Evolutionary conservation across 92 coral and sea anemone species (phyloP).

Genomic region (Palythoa caribaeorum): DNA sequence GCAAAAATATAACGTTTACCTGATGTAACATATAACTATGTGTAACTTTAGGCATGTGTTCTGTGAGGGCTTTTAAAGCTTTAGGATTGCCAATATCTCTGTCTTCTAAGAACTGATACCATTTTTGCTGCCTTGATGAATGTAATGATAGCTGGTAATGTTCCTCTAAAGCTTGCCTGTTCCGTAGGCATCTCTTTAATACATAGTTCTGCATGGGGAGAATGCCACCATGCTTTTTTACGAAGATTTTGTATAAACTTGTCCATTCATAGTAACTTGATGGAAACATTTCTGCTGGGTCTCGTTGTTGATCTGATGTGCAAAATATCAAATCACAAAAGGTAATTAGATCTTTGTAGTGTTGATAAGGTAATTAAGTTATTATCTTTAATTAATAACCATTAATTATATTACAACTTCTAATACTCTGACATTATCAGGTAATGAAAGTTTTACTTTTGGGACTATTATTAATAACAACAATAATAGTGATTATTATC

Average conservation of each 20-base stretch:
- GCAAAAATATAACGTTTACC: slow-evolving; percentile 51
- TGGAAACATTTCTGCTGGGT: slow-evolving; percentile 87
- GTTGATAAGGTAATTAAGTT: background rate
- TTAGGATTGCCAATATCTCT: slow-evolving; percentile 96
- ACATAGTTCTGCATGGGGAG: slow-evolving; percentile 97
- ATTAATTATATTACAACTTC: background rate
- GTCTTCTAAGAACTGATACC: slow-evolving; percentile 99
- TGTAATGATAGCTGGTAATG: slow-evolving; percentile 97
- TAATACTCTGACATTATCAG: background rate
- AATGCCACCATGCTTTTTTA: slow-evolving; percentile 96
- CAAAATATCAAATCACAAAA: background rate
- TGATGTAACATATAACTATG: slow-evolving; percentile 99
- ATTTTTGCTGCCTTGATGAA: slow-evolving; percentile 98
- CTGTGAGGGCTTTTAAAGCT: slow-evolving; percentile 96
- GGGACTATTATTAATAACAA: background rate
- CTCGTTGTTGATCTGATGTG: slow-evolving; percentile 30
- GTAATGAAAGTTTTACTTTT: background rate
- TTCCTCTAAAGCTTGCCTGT: slow-evolving; percentile 99
- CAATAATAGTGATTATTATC: background rate
- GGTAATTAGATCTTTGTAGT: background rate
- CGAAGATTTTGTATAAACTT: slow-evolving; percentile 94
- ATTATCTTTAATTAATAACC: background rate
- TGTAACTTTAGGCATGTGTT: slow-evolving; percentile 99
- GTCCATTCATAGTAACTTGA: slow-evolving; percentile 99
- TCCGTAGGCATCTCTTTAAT: slow-evolving; percentile 94